These are phyloP conservation scores for Paraescarpia echinospica DNA, from an alignment of 1,140 invertebrate genomes.

Conservation along the genomic window DNA sequence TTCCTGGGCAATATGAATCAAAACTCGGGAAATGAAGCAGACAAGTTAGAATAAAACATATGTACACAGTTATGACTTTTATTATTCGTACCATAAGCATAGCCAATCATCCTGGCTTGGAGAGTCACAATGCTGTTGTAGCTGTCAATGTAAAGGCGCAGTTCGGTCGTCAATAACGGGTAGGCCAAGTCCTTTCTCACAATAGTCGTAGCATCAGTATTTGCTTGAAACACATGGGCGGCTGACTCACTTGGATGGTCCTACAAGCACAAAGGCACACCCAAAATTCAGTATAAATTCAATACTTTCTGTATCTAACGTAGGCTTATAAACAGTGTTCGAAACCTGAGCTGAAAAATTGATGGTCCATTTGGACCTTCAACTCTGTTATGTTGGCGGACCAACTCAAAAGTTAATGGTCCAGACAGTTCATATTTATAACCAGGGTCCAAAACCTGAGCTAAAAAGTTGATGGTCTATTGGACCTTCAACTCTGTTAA, in stretches of 20 bases:
- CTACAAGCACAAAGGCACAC: not conserved
- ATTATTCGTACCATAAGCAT: not conserved
- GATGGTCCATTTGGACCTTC: too few species aligned
- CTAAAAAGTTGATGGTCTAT: too few species aligned
- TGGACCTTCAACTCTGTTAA: too few species aligned
- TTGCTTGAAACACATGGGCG: not conserved
- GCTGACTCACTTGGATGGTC: not conserved
- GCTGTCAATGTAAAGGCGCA: not conserved
- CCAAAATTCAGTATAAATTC: too few species aligned
- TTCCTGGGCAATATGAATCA: too few species aligned
- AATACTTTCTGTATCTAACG: too few species aligned
- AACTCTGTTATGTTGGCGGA: too few species aligned
- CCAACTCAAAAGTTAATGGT: too few species aligned
- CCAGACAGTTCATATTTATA: too few species aligned
- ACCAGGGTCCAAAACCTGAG: too few species aligned
- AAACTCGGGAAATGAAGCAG: not conserved
- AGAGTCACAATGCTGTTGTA: not conserved
- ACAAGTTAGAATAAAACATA: not conserved
- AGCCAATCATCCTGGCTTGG: not conserved
- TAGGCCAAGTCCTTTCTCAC: not conserved
- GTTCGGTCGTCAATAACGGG: not conserved
- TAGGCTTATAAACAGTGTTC: too few species aligned
- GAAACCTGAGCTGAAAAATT: too few species aligned
- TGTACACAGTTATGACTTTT: not conserved
- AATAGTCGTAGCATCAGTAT: constrained; percentile 1